A percentile compares a stretch with the other conserved stretches of the same genome.
phyloP scores from a whole-genome alignment of 2,113 vertebrate genomes.

The Oryzias woworae region DNA sequence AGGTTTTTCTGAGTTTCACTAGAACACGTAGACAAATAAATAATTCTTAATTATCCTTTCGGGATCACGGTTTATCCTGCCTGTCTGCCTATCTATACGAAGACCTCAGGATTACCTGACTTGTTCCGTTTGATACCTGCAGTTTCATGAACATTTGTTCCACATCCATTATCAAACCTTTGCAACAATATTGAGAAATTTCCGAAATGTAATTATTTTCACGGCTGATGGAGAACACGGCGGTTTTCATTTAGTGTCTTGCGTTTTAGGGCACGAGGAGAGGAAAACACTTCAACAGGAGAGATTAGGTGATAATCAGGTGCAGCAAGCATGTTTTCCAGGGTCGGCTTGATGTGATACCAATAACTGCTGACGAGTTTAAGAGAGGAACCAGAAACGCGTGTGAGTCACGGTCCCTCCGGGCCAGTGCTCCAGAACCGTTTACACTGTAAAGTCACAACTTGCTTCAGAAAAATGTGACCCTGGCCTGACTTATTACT shows the following conservation, averaged over 20 bases:
- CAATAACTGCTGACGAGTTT: background rate
- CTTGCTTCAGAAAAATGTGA: conserved; percentile 7
- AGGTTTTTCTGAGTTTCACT: no score
- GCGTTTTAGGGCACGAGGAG: background rate
- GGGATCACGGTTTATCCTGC: no score
- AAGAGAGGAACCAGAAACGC: conserved; percentile 2
- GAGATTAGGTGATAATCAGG: background rate
- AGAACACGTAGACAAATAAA: no score
- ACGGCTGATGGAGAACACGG: background rate
- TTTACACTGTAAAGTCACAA: background rate
- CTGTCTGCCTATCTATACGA: no score
- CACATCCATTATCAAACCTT: background rate
- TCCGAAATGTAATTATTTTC: background rate
- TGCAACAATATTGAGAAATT: background rate
- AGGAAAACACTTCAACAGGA: background rate
- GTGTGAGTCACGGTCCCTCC: background rate
- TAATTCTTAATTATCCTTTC: no score
- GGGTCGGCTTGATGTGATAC: background rate
- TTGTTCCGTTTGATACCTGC: background rate
- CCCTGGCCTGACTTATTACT: conserved; percentile 12
- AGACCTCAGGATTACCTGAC: no score
- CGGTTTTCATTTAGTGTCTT: background rate
- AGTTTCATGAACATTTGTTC: background rate
- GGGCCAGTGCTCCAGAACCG: no score
- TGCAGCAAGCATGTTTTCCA: conserved; percentile 12